These are phyloP conservation scores for Microctenopoma lineatum DNA, from an alignment of 2,797 vertebrate genomes.

Conservation along the genomic window DNA sequence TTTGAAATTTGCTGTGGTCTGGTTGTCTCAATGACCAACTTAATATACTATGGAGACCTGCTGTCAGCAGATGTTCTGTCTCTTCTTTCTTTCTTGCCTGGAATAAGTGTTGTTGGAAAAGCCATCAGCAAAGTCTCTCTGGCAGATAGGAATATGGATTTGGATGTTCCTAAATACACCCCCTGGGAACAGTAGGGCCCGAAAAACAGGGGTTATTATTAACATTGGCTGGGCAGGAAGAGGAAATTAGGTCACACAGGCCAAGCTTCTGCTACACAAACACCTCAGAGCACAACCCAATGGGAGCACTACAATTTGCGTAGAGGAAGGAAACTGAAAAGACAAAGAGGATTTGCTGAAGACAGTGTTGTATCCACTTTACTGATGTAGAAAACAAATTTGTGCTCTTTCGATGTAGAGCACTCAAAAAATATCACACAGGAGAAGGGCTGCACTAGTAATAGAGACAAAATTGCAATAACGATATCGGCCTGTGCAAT, in stretches of 20 bases:
- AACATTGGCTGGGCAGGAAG: conserved; percentile 73
- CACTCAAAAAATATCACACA: conserved; percentile 6
- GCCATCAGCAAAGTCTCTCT: conserved; percentile 69
- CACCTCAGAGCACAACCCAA: conserved; percentile 64
- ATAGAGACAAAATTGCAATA: no score
- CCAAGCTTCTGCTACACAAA: conserved; percentile 71
- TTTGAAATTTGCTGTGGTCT: conserved; percentile 31
- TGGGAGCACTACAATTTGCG: conserved; percentile 35
- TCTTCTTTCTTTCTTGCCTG: conserved; percentile 59
- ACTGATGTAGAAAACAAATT: conserved; percentile 8
- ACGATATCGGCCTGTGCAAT: no score
- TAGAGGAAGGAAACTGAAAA: conserved; percentile 69
- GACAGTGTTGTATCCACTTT: conserved; percentile 38
- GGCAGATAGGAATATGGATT: conserved; percentile 57
- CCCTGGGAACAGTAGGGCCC: conserved; percentile 51
- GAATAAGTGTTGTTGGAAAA: conserved; percentile 70
- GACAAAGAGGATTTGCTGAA: conserved; percentile 66
- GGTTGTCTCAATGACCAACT: conserved; percentile 43
- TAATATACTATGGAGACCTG: conserved; percentile 48
- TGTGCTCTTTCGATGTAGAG: conserved; percentile 7
- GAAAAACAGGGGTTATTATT: conserved; percentile 78
- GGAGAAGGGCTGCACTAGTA: neutral
- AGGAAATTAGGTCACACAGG: conserved; percentile 75
- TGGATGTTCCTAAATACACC: conserved; percentile 65
- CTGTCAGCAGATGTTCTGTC: conserved; percentile 59